Base-by-base conservation (phyloP, 2,888 invertebrate genomes). In the Arge pagana region DNA sequence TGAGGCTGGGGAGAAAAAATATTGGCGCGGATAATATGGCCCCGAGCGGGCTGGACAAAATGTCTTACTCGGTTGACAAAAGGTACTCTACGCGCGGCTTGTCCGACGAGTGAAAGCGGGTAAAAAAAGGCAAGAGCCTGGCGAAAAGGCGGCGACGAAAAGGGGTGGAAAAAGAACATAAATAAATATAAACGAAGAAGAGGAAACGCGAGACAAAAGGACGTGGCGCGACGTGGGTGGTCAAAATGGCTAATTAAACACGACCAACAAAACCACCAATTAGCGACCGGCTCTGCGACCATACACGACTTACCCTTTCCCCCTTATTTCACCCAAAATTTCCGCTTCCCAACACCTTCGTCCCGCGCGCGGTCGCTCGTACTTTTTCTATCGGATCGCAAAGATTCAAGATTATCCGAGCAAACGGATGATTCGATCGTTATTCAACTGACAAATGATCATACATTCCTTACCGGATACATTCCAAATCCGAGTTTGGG, bases 221-320 rank as follows among this genome's bases (percentile, higher is more conserved):
- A 45, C 18, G 16, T n/a, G 26, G 23, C 33, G 23, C 13, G 10
- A 23, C 24, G 16, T 35, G 19, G 5, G 33, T 45, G 35, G 33
- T 19, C 33, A 33, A 33, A 33, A 21, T 35, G 26, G 45, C 19
- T 45, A 45, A 45, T 45, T 33, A 33, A 45, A 45, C 45, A 23
- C 45, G 45, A 45, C 21, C 24, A 45, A 45, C 45, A 45, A 45
- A 45, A 45, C 45, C 45, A 23, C 45, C 33, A 45, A 33, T 45
- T 45, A 45, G 33, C 23, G 33, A 16, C 33, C 13, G 23, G 33
- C 26, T 33, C 21, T 18, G 5, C 33, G 16, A 16, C 45, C 10
- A 45, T 35, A 33, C 15, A 23, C 33, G 33, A n/a, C n/a, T n/a
- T 23, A 26, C 28, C n/a, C 16, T 10, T 16, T 5, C 45, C 23